phyloP scores from a whole-genome alignment of 35 echinoderm and acorn worm species.

The Apostichopus parvimensis region DNA sequence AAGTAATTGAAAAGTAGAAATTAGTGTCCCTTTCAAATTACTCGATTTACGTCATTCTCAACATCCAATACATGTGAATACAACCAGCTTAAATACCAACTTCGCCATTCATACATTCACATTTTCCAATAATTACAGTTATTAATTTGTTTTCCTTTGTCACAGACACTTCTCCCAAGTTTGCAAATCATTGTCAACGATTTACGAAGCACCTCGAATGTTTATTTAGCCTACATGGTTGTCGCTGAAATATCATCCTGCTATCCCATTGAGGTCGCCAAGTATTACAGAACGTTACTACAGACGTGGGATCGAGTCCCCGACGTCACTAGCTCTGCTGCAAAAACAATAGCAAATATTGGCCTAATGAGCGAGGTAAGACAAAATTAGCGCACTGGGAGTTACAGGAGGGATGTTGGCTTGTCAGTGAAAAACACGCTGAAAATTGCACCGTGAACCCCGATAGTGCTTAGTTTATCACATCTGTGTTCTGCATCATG shows the following conservation, averaged over 20 bases:
- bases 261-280: conserved; percentile 4
- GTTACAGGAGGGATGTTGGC: background rate
- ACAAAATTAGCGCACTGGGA: background rate
- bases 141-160: background rate
- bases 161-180: conserved; percentile 17
- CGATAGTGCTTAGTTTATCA: too few species aligned
- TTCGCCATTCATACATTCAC: too few species aligned
- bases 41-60: too few species aligned
- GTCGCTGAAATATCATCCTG: conserved; percentile 19
- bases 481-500: too few species aligned
- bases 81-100: too few species aligned
- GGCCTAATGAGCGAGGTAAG: conserved; percentile 73
- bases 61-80: too few species aligned
- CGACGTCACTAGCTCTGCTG: conserved; percentile 21
- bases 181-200: conserved; percentile 19
- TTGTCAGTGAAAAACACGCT: background rate
- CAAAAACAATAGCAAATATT: conserved; percentile 66
- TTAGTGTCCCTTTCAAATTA: too few species aligned
- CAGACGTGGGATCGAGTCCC: conserved; percentile 42
- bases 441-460: too few species aligned
- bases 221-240: conserved; percentile 29
- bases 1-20: too few species aligned
- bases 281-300: conserved; percentile 12
- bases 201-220: conserved; percentile 29
- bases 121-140: too few species aligned